Percentiles rank a stretch among this genome's conserved stretches.
Conservation (phyloP, 1,140 invertebrate species). For the Carposina sasakii region DNA sequence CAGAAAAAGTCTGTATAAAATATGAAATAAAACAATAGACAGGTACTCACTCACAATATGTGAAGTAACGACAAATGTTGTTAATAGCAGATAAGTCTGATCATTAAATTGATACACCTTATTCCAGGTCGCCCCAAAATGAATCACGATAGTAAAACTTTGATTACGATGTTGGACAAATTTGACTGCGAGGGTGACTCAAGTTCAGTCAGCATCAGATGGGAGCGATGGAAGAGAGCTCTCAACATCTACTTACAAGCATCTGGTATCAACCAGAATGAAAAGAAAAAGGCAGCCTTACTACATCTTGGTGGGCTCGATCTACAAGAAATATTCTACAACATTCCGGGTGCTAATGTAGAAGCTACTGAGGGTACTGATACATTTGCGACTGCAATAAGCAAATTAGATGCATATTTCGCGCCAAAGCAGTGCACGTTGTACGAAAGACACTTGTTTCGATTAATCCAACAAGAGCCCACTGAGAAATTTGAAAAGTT, state of each 20-base stretch:
- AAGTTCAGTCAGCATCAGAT: conserved; percentile 16
- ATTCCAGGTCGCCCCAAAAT: background rate
- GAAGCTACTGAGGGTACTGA: background rate
- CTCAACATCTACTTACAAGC: conserved; percentile 25
- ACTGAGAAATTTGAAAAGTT: conserved; percentile 23
- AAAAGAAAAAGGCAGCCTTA: conserved; percentile 27
- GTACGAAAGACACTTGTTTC: conserved; percentile 12
- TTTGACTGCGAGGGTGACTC: conserved; percentile 23
- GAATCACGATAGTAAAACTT: too few relatives aligned
- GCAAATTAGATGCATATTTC: conserved; percentile 18
- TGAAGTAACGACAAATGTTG: too few relatives aligned
- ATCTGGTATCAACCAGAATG: conserved; percentile 12
- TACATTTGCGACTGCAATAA: conserved; percentile 16
- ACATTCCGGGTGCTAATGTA: conserved; percentile 27
- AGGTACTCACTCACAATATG: too few relatives aligned
- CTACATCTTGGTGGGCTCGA: conserved; percentile 26
- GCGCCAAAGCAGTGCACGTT: conserved; percentile 12
- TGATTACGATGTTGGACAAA: conserved; percentile 7
- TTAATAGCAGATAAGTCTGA: too few relatives aligned
- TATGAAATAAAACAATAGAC: too few relatives aligned
- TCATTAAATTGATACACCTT: background rate
- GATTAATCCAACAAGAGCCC: conserved; percentile 17
- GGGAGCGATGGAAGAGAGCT: conserved; percentile 29
- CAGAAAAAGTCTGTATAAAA: too few relatives aligned
- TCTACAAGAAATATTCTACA: conserved; percentile 30